These are phyloP conservation scores for Rhaphigaster nebulosa DNA, from an alignment of 2,888 invertebrate genomes.

Conservation along the genomic window DNA sequence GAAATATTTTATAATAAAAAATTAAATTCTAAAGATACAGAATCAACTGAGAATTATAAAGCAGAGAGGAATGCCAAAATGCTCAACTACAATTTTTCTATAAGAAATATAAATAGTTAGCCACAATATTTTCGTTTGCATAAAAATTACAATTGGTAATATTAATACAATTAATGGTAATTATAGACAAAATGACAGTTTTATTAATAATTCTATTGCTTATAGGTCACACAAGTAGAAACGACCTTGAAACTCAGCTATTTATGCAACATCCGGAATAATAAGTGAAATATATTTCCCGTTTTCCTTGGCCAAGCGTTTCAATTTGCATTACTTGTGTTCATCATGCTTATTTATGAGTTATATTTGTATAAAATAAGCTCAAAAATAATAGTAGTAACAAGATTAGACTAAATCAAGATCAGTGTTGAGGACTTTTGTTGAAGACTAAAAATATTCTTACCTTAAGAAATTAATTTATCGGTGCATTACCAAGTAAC, in stretches of 20 bases:
- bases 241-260: not conserved
- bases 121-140: not conserved
- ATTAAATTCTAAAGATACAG: not conserved
- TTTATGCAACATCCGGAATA: constrained; percentile 17
- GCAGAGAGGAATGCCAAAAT: not conserved
- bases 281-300: constrained; percentile 30
- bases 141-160: not conserved
- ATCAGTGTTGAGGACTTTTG: no score
- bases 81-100: not conserved
- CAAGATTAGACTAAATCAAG: not conserved
- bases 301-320: constrained; percentile 2
- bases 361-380: not conserved
- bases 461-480: no score
- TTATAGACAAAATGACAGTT: not conserved
- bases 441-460: no score
- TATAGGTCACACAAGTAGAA: not conserved
- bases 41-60: not conserved
- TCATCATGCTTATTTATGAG: not conserved
- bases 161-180: not conserved
- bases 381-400: not conserved
- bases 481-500: no score
- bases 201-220: not conserved
- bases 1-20: not conserved
- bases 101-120: not conserved
- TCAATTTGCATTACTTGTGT: not conserved